These are phyloP conservation scores for Anarsia innoxiella DNA, from an alignment of 2,888 invertebrate species.

Conservation along the genomic window DNA sequence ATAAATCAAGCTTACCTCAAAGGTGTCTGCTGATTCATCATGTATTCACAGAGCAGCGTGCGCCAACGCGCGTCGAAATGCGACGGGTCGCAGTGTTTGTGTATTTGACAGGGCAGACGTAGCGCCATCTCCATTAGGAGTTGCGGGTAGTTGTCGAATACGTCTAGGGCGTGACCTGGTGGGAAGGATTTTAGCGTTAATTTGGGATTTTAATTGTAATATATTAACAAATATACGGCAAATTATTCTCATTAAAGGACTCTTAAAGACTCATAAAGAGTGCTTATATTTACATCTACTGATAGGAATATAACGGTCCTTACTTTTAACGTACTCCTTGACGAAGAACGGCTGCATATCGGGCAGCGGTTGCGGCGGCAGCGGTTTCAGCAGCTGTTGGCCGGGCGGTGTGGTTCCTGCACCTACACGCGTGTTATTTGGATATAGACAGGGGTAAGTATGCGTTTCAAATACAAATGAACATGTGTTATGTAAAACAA, in stretches of 20 bases:
- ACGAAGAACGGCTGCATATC: constrained; percentile 98
- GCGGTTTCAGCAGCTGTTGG: constrained; percentile 86
- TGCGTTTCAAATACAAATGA: too few relatives aligned
- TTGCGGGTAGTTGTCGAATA: constrained; percentile 95
- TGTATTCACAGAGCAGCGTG: constrained; percentile 91
- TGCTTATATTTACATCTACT: too few relatives aligned
- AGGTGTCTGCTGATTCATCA: constrained; percentile 96
- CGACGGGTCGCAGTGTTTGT: constrained; percentile 82
- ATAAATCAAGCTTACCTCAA: constrained; percentile 60
- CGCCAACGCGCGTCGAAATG: constrained; percentile 82
- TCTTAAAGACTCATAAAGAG: too few relatives aligned
- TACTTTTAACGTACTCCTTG: constrained; percentile 90
- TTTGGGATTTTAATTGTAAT: too few relatives aligned
- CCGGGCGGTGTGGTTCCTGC: constrained; percentile 62
- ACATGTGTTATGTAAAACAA: too few relatives aligned
- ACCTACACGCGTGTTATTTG: constrained; percentile 31
- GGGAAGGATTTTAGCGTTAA: too few relatives aligned
- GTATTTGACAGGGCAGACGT: constrained; percentile 94
- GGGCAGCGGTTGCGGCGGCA: constrained; percentile 86
- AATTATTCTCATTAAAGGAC: too few relatives aligned
- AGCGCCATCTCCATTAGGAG: constrained; percentile 97
- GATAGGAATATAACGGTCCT: too few relatives aligned
- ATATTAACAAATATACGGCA: too few relatives aligned
- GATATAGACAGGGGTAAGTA: too few relatives aligned
- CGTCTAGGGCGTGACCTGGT: constrained; percentile 89